phyloP scores from a whole-genome alignment of 1,140 invertebrate genomes.

The Lasioglossum baleicum region DNA sequence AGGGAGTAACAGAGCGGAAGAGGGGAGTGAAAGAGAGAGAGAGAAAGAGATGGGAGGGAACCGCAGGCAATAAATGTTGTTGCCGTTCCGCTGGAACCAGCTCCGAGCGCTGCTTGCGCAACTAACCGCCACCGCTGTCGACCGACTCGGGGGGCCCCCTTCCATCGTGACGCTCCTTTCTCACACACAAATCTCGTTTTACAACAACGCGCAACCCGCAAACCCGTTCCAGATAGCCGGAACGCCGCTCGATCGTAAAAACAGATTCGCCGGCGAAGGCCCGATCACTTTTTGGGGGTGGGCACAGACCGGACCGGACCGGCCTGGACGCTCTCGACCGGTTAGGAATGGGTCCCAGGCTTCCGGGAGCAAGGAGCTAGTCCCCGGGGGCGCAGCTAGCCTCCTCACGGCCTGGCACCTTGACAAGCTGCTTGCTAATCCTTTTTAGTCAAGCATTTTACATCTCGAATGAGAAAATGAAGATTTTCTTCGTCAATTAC shows the following conservation, averaged over 20 bases:
- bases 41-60: conserved; percentile 12
- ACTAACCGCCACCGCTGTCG: conserved; percentile 24
- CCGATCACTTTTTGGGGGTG: not conserved
- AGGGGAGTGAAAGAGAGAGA: conserved; percentile 24
- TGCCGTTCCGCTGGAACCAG: conserved; percentile 26
- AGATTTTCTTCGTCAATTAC: too few species aligned
- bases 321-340: not conserved
- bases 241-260: conserved; percentile 27
- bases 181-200: conserved; percentile 35
- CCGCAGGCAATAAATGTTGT: conserved; percentile 39
- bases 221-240: conserved; percentile 19
- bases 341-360: not conserved
- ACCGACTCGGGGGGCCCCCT: not conserved
- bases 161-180: conserved; percentile 4
- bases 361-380: not conserved
- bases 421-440: too few species aligned
- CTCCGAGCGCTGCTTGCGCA: conserved; percentile 39
- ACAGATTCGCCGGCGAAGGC: conserved; percentile 7
- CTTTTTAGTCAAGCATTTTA: too few species aligned
- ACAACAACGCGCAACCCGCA: conserved; percentile 9
- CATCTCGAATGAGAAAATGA: too few species aligned
- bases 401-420: too few species aligned
- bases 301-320: not conserved
- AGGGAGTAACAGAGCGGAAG: conserved; percentile 1
- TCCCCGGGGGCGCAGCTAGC: too few species aligned